Conservation (phyloP, 2,888 invertebrate genomes). For the Andricus curvator region DNA sequence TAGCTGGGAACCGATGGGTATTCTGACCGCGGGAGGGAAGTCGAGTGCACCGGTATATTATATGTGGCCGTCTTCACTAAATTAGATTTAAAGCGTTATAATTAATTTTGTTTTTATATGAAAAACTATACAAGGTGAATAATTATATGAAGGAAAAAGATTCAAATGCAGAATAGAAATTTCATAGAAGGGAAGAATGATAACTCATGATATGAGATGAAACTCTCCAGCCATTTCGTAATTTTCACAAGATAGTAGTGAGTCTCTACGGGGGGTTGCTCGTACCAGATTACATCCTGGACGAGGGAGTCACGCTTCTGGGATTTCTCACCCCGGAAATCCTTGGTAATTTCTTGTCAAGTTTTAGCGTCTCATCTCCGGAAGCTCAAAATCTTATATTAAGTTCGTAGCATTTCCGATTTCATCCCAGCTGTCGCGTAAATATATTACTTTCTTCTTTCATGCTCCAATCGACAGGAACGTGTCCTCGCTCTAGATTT, state of each 20-base stretch:
- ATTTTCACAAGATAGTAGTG: constrained; percentile 18
- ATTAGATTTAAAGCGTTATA: too few relatives aligned
- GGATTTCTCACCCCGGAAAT: constrained; percentile 24
- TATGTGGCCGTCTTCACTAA: too few relatives aligned
- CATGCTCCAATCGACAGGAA: neutral
- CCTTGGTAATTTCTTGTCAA: constrained; percentile 34
- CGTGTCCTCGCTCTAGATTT: neutral
- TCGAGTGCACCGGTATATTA: too few relatives aligned
- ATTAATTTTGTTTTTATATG: too few relatives aligned
- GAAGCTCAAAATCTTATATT: constrained; percentile 19
- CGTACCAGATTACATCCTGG: constrained; percentile 19
- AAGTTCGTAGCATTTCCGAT: constrained; percentile 23
- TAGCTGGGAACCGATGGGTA: too few relatives aligned
- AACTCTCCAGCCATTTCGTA: constrained; percentile 8
- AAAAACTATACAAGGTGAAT: neutral
- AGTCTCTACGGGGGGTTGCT: constrained; percentile 27
- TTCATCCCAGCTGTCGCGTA: constrained; percentile 27
- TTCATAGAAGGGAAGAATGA: neutral
- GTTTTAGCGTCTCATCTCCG: constrained; percentile 18
- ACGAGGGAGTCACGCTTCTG: constrained; percentile 26
- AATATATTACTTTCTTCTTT: constrained; percentile 1
- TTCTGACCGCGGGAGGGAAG: too few relatives aligned
- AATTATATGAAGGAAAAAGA: neutral
- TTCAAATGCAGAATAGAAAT: neutral
- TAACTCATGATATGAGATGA: constrained; percentile 20